phyloP scores from a whole-genome alignment of 2,888 invertebrate species.

The Pachymerium ferrugineum region DNA sequence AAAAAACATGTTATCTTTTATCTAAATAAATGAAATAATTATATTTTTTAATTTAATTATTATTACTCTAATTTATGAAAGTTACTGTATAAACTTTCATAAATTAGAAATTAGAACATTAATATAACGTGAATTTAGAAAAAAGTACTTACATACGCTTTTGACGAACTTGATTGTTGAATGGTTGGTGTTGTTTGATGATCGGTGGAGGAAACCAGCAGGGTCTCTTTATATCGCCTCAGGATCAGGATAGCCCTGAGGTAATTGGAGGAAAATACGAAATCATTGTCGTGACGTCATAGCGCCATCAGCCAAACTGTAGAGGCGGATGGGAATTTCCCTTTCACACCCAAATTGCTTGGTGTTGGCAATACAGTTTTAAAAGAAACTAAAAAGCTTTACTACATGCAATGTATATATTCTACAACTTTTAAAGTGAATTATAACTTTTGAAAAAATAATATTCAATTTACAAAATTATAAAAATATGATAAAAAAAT shows the following conservation, averaged over 20 bases:
- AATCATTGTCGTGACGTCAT: constrained; percentile 10
- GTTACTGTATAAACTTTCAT: background rate
- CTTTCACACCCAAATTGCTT: background rate
- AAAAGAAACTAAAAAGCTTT: too few species aligned
- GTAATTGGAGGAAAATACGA: constrained; percentile 10
- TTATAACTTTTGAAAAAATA: too few species aligned
- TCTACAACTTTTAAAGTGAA: too few species aligned
- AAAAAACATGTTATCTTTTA: too few species aligned
- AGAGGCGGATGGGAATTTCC: constrained; percentile 4
- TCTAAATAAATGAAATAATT: too few species aligned
- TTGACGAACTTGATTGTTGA: background rate
- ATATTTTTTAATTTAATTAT: too few species aligned
- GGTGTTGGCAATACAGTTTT: too few species aligned
- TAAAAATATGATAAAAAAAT: too few species aligned
- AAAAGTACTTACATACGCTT: background rate
- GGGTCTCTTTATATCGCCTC: constrained; percentile 10
- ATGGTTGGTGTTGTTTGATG: background rate
- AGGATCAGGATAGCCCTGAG: background rate
- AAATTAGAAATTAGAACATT: background rate
- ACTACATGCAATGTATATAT: too few species aligned
- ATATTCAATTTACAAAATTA: too few species aligned
- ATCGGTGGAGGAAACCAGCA: background rate
- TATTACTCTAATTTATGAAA: too few species aligned
- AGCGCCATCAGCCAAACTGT: background rate
- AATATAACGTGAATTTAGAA: too few species aligned